Base-by-base conservation (phyloP, 2,888 invertebrate species). In the Pomacea canaliculata region DNA sequence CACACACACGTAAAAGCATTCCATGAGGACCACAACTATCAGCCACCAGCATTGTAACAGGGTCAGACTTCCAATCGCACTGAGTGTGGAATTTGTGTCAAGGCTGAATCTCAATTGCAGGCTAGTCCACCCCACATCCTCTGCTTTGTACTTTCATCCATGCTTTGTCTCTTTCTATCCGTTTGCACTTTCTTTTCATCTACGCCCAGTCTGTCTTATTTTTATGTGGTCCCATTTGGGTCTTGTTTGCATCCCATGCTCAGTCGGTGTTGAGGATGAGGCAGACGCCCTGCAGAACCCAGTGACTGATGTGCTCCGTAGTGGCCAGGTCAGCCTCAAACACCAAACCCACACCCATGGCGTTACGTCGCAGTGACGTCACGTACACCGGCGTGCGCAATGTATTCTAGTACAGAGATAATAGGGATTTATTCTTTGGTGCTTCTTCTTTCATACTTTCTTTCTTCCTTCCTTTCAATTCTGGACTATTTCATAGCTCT, bases 201-300 rank as follows among this genome's bases (percentile, higher is more conserved):
- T 37, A 13, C 23, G 37, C 7, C 56, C 59, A 27, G 46, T 7
- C 10, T 69, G 27, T 95, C 81, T 91, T 73, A 83, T 84, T 59
- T 81, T 69, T 79, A 13, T 1, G 13, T 1, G 13, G 7, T n/a
- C 12, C n/a, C 48, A 27, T 18, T 37, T 18, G 19, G 37, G 63
- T 18, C 49, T 23, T 9, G 18, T 46, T 18, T 19, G 37, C 37
- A 37, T 37, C 37, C 37, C 19, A 63, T 10, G 12, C 71, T 80
- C 89, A 91, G 84, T 97, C 97, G 0, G 94, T 94, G 90, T 97
- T 97, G 86, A 97, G 93, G 76, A 95, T 93, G 73, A 97, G 93
- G 88, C 96, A 96, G 80, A 96, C 96, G 18, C 97, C 96, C 91
- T 97, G 96, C 70, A 97, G 92, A 60, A 96, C 93, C 97, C 97